These are phyloP conservation scores for Prionailurus bengalensis DNA, from an alignment of 2,113 vertebrate genomes.

Conservation along the genomic window DNA sequence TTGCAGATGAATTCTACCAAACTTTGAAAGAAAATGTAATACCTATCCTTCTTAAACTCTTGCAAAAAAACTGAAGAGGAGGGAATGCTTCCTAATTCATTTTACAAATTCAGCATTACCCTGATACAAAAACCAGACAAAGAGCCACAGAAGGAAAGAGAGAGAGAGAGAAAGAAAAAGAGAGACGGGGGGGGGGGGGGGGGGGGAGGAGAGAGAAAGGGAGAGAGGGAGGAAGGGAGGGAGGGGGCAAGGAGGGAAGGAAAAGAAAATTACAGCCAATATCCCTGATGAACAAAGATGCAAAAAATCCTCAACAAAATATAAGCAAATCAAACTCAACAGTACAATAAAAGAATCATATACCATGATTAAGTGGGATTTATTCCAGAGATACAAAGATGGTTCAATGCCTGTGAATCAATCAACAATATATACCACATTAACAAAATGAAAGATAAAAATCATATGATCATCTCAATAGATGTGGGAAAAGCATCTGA, in stretches of 20 bases:
- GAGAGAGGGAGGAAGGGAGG: no score
- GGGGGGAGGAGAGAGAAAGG: rapidly evolving
- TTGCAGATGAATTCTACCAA: neutral
- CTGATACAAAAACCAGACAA: neutral
- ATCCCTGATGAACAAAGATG: neutral
- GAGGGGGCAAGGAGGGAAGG: neutral
- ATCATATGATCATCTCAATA: neutral
- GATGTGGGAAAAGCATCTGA: neutral
- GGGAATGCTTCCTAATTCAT: neutral
- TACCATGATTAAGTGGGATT: neutral
- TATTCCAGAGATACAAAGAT: neutral
- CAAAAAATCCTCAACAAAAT: neutral
- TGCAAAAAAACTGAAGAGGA: neutral
- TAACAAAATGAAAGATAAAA: neutral
- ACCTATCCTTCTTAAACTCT: neutral
- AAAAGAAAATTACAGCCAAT: no score
- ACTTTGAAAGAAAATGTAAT: neutral
- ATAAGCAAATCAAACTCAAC: neutral
- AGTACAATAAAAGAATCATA: neutral
- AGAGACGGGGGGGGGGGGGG: no score
- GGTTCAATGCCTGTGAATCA: neutral
- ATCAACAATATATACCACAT: neutral
- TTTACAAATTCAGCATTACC: neutral
- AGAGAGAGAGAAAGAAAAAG: neutral
- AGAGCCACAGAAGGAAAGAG: neutral